phyloP scores from a whole-genome alignment of 2,113 vertebrate genomes.

The Bubo scandiacus region DNA sequence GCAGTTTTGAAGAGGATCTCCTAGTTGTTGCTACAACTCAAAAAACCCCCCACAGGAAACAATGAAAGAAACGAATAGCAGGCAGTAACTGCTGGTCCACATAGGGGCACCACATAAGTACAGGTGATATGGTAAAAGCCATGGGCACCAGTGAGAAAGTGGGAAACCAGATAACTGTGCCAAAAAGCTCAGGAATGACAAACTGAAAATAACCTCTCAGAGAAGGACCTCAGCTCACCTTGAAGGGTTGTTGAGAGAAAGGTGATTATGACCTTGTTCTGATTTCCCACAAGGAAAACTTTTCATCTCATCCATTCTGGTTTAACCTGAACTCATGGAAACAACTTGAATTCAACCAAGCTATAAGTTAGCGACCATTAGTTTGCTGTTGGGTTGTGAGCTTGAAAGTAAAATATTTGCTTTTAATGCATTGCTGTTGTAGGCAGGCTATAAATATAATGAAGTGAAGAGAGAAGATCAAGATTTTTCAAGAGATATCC shows the following conservation, averaged over 20 bases:
- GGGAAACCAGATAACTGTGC: neutral
- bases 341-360: neutral
- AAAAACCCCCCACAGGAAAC: rapidly evolving
- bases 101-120: neutral
- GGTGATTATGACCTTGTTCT: neutral
- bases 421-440: neutral
- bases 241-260: neutral
- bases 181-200: neutral
- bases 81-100: neutral
- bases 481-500: neutral
- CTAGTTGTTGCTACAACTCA: neutral
- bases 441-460: neutral
- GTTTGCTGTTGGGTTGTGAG: neutral
- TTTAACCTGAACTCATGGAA: neutral
- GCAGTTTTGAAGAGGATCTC: neutral
- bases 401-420: neutral
- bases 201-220: neutral
- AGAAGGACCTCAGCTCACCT: neutral
- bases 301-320: neutral
- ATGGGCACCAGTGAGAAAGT: neutral
- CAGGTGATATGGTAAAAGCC: neutral
- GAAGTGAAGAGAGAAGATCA: neutral
- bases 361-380: neutral
- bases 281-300: neutral
- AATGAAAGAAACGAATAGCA: rapidly evolving